Base-by-base conservation (phyloP, 1,140 invertebrate species). In the Tachypleus tridentatus region DNA sequence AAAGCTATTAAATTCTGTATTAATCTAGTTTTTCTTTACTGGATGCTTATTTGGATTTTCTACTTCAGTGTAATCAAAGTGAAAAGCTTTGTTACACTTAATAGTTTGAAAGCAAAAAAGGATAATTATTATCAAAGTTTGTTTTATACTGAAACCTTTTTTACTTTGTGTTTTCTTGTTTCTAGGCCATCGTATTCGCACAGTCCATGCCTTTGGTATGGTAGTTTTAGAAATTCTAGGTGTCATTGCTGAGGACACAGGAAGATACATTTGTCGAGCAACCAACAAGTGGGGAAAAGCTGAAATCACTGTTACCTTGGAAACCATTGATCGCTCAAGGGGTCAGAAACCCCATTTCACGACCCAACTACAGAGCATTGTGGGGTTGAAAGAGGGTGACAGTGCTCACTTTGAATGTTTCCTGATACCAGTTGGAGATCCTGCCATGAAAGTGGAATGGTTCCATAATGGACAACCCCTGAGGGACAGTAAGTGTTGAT, bases 211-310 rank as follows among this genome's bases (percentile, higher is more conserved):
- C 76, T 97, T 97, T 79, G 94, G 94, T 58, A 97, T 91, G 77
- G 93, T 97, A 9, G 86, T 95, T 3, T 83, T 98, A 77, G 94
- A 98, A 72, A 94, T 98, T 71, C 86, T 91, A 51, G 94, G 93
- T 69, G 87, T 94, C 47, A 73, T 58, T n/a, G 29, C 60, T 8
- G 63, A 70, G 62, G 95, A 98, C 75, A 86, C 86, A 68, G 95
- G 94, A 53, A 88, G 93, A 79, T 95, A 94, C 70, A 84, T 91
- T 6, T 71, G 69, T 64, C 48, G 67, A 29, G 72, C 71, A 1
- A 71, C 62, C 8, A 73, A 73, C 50, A 67, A 69, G 48, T 72
- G 64, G 59, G 73, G 70, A 10, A 60, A 82, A 68, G 89, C 90
- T 65, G 89, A 93, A 80, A 91, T 91, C 62, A 88, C 85, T 72